Percentiles rank a stretch among this genome's conserved stretches.
Conservation (phyloP, 2,888 invertebrate genomes). For the Acrocera orbiculus region DNA sequence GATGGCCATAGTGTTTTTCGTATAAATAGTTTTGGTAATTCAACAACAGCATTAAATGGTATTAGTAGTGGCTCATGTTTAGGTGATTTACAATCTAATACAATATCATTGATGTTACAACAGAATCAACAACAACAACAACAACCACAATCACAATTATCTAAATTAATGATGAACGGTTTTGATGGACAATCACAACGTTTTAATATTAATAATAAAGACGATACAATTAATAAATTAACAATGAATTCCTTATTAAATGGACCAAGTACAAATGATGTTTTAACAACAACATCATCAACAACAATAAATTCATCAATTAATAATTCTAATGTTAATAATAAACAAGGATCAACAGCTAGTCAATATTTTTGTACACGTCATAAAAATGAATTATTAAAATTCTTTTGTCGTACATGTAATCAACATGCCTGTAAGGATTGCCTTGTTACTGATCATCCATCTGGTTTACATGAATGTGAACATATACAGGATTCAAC, state of each 20-base stretch:
- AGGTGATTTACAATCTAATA: conserved; percentile 16
- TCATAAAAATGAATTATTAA: conserved; percentile 79
- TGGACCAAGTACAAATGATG: conserved; percentile 3
- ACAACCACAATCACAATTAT: conserved; percentile 22
- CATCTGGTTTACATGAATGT: conserved; percentile 62
- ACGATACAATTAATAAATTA: conserved; percentile 9
- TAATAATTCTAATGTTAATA: neutral
- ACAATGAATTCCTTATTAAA: conserved; percentile 10
- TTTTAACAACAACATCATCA: conserved; percentile 13
- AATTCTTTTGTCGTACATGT: conserved; percentile 90
- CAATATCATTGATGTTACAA: conserved; percentile 22
- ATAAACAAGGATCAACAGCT: conserved; percentile 8
- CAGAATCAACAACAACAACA: conserved; percentile 16
- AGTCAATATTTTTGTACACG: conserved; percentile 56
- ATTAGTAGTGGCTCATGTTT: conserved; percentile 2
- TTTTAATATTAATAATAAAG: conserved; percentile 6
- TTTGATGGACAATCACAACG: conserved; percentile 10
- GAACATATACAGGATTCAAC: conserved; percentile 72
- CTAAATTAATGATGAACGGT: conserved; percentile 19
- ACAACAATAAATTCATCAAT: conserved; percentile 7
- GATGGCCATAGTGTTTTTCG: conserved; percentile 80
- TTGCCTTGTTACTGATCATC: conserved; percentile 79
- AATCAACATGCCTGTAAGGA: conserved; percentile 87
- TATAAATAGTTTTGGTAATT: conserved; percentile 18
- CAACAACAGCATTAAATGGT: conserved; percentile 25